Evolutionary conservation across 1,140 invertebrate species (phyloP), one percentile per base, ranked within the genome.

Genomic region (Achroia grisella): DNA sequence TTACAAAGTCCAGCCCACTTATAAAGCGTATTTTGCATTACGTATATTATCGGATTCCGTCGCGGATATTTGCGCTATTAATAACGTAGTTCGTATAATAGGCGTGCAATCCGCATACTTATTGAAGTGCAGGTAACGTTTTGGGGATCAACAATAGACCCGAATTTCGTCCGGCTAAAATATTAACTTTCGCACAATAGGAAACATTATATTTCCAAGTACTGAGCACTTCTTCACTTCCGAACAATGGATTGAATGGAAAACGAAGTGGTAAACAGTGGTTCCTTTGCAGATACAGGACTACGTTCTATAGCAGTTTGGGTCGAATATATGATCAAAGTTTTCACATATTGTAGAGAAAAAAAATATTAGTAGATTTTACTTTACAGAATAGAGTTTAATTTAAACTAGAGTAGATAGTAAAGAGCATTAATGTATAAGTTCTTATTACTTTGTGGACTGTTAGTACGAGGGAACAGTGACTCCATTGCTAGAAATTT

Each of bases 261-360:
- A 75, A 72, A 71, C 74, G 72, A 85, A 81, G 73, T 85, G 81
- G 81, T 80, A 79, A 82, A 79, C 76, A 81, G 72, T 71, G 67
- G 65, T 79, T 73, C 68, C 64, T 72, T 80, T 60, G 44, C 54
- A 61, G 62, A 63, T 57, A 48, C 55, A 51, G 41, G 52, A 48
- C 41, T 42, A 42, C 49, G 58, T 47, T 56, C 62, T 52, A 45
- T 23, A 17, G 15, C 30, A 15, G 6, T 15, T 13, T 12, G 11
- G 10, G 32, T n/a, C 11, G 6, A 11, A 12, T 12, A 34, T 11
- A 12, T n/a, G n/a, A n/a, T n/a, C 17, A 2, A 23, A 23, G 17
- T 23, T 23, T 23, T 23, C 17, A 23, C 17, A 3, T 23, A 23
- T 23, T 23, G 17, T 23, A 6, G 2, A 23, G 2, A 23, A 23